Evolutionary conservation across 1,140 invertebrate genomes (phyloP).

Genomic region (Micrasema minimum): DNA sequence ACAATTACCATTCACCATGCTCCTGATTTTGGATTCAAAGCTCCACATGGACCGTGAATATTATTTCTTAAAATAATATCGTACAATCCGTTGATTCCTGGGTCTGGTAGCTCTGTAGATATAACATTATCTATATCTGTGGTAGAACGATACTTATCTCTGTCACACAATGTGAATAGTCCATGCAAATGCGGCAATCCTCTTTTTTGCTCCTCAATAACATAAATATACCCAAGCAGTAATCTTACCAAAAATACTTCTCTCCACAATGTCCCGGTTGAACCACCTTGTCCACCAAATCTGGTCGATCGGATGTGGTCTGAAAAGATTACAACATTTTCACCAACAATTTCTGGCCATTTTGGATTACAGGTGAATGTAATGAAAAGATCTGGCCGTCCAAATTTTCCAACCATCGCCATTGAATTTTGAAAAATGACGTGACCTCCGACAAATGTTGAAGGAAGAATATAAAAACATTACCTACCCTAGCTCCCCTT

Average conservation of each 20-base stretch:
- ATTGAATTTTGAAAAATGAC: background rate
- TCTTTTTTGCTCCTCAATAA: no score
- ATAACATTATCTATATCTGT: no score
- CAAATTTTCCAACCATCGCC: background rate
- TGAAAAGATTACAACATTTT: background rate
- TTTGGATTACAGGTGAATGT: background rate
- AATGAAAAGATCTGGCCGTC: background rate
- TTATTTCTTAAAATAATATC: background rate
- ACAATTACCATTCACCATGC: background rate
- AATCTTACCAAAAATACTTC: no score
- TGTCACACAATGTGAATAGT: no score
- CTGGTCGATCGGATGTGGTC: background rate
- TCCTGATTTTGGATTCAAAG: background rate
- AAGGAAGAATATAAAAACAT: background rate
- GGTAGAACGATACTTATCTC: no score
- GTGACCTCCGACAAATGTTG: background rate
- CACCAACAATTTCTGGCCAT: background rate
- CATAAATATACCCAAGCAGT: no score
- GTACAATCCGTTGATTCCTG: background rate
- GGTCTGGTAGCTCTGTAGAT: background rate
- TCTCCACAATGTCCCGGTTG: no score
- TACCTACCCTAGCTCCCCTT: background rate
- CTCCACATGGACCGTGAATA: background rate
- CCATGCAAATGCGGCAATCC: no score
- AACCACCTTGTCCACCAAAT: no score